Evolutionary conservation across 2,113 vertebrate species (phyloP).

Genomic region (Caracal caracal): DNA sequence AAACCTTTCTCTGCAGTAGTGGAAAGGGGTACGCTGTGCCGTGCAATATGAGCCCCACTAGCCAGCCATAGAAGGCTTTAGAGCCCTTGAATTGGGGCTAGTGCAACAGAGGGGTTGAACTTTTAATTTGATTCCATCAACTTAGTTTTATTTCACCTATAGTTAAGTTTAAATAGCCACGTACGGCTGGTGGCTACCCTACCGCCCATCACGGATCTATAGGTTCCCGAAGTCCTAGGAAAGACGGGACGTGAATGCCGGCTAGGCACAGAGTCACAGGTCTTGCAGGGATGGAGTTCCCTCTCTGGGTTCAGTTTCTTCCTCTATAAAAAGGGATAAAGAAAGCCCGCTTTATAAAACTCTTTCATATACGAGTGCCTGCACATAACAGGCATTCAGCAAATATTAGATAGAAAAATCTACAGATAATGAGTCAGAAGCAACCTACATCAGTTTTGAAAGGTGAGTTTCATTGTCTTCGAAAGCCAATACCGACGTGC

Average conservation of each 20-base stretch:
- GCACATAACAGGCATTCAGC: background rate
- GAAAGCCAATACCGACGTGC: background rate
- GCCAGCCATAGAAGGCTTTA: background rate
- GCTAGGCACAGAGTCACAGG: background rate
- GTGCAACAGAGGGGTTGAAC: background rate
- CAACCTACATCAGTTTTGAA: background rate
- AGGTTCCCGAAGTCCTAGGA: background rate
- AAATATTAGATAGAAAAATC: background rate
- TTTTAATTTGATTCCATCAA: background rate
- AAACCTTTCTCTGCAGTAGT: background rate
- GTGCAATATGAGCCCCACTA: background rate
- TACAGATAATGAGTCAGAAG: background rate
- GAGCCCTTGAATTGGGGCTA: background rate
- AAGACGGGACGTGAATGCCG: background rate
- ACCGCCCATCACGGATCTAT: background rate
- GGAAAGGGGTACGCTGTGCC: background rate
- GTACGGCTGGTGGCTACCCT: background rate
- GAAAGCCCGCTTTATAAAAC: background rate
- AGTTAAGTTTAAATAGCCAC: background rate
- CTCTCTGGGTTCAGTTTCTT: background rate
- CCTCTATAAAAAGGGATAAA: background rate
- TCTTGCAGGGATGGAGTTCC: background rate
- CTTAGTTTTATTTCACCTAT: background rate
- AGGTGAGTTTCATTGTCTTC: background rate
- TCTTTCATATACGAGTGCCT: background rate